phyloP scores from a whole-genome alignment of 2,888 invertebrate genomes.

The Aphidoletes aphidimyza region DNA sequence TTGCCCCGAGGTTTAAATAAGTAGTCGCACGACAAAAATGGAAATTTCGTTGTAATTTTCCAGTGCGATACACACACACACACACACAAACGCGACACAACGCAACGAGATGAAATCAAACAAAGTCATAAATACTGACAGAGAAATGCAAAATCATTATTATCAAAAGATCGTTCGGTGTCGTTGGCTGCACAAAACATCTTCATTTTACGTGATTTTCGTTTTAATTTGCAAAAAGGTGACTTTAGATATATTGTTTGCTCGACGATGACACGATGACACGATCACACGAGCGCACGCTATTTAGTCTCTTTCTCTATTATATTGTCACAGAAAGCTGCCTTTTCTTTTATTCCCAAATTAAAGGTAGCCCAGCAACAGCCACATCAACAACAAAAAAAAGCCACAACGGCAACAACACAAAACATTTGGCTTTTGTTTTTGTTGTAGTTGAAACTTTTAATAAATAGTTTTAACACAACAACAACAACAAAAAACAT shows the following conservation, averaged over 20 bases:
- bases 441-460: too few relatives aligned
- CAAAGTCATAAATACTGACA: background rate
- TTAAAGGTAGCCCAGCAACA: too few relatives aligned
- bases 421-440: too few relatives aligned
- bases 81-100: background rate
- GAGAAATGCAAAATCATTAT: slow-evolving; percentile 6
- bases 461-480: slow-evolving; percentile 26
- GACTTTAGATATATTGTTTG: slow-evolving; percentile 12
- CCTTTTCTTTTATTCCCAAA: too few relatives aligned
- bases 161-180: background rate
- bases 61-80: background rate
- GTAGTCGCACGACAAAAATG: slow-evolving; percentile 13
- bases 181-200: background rate
- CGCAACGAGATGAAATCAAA: background rate
- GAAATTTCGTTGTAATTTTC: slow-evolving; percentile 45
- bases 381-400: background rate
- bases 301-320: background rate
- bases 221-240: background rate
- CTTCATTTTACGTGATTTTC: background rate
- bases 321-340: background rate
- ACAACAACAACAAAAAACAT: background rate
- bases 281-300: too few relatives aligned
- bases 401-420: background rate
- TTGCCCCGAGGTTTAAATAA: background rate
- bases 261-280: too few relatives aligned